Base-by-base conservation (phyloP, 2,888 invertebrate species). In the Lymantria monacha region DNA sequence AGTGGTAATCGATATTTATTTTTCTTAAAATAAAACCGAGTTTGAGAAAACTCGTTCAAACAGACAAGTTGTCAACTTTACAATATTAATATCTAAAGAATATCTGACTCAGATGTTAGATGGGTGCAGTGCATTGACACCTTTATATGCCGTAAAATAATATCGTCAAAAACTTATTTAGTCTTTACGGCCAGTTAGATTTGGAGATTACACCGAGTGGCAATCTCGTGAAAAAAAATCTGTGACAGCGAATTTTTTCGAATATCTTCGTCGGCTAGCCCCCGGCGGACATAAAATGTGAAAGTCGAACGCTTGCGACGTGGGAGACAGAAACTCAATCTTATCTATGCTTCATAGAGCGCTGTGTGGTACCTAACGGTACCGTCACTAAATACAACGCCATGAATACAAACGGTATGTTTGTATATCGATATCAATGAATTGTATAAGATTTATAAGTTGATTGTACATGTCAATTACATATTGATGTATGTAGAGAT, bases 121-220 rank as follows among this genome's bases (percentile, higher is more conserved):
- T 12, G 42, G 46, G 42, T 55, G 30, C 51, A 61, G 67, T 61
- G 63, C 67, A 69, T 53, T 67, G 67, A 65, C 69, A 68, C 66
- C 67, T 65, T 53, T 48, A 65, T 55, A 40, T n/a, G 38, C 38
- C 49, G 49, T 51, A 58, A 63, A 67, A 57, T 61, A 57, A 58
- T 60, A 62, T 54, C 53, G 49, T 46, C 61, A 59, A 56, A 72
- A 74, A 71, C 72, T 74, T 76, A 78, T 80, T 82, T 71, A 61
- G 69, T 74, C 71, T 82, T 86, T 87, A 86, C 76, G 74, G 76
- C 74, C 81, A 83, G 84, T 85, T 80, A 79, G 78, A 82, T 83
- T 80, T 72, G 72, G 72, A 83, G 85, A 85, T 85, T 82, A 79
- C 74, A 75, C 61, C 61, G 66, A 65, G 61, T 73, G 66, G 66